These are phyloP conservation scores for Cordilura impudica DNA, from an alignment of 2,888 invertebrate genomes.

Conservation along the genomic window DNA sequence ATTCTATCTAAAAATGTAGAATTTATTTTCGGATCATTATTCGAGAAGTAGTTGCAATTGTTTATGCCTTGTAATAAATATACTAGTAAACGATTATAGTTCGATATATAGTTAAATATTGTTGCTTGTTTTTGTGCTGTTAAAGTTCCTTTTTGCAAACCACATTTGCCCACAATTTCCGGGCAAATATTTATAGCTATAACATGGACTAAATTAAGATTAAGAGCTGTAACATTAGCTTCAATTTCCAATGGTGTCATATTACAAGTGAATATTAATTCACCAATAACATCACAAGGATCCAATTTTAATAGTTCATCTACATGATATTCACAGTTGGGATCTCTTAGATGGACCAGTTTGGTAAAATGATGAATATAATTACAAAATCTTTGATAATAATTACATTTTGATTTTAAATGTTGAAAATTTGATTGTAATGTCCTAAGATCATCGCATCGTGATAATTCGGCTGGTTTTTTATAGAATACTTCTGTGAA, in stretches of 20 bases:
- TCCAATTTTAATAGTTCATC: constrained; percentile 72
- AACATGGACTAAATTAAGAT: constrained; percentile 86
- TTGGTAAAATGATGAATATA: constrained; percentile 74
- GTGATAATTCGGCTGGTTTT: constrained; percentile 65
- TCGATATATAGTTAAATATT: constrained; percentile 73
- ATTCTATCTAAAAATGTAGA: constrained; percentile 68
- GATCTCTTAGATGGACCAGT: constrained; percentile 75
- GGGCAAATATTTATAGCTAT: constrained; percentile 86
- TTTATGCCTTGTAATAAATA: constrained; percentile 70
- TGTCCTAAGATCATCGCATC: constrained; percentile 71
- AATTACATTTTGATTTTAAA: constrained; percentile 73
- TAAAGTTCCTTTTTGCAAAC: constrained; percentile 48
- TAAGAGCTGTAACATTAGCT: constrained; percentile 83
- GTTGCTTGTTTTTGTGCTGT: constrained; percentile 70
- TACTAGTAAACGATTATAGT: constrained; percentile 73
- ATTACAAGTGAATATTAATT: constrained; percentile 83
- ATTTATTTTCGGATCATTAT: constrained; percentile 62
- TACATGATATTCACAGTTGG: constrained; percentile 69
- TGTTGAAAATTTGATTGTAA: constrained; percentile 72
- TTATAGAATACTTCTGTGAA: constrained; percentile 70
- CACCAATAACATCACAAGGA: constrained; percentile 82
- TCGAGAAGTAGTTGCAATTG: constrained; percentile 31
- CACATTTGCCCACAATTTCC: constrained; percentile 68
- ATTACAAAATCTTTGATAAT: constrained; percentile 72
- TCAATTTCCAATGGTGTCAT: constrained; percentile 85